Percentiles rank a stretch among this genome's conserved stretches.
Evolutionary conservation across 2,113 vertebrate genomes (phyloP).

Genomic region (Hippoglossus stenolepis): DNA sequence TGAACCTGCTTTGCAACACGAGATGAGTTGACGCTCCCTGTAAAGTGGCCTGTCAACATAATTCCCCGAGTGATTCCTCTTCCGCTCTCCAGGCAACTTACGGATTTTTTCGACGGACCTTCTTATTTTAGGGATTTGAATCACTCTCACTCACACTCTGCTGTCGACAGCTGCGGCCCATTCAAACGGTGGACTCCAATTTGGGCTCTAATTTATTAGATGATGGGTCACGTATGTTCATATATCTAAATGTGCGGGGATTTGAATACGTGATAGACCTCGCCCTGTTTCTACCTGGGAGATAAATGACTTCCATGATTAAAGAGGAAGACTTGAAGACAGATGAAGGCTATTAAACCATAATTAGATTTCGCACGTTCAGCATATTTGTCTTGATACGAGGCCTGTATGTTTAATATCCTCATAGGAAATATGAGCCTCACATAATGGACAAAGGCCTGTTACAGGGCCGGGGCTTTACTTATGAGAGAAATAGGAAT

Average conservation of each 20-base stretch:
- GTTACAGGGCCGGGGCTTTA: constrained; percentile 38
- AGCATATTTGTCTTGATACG: constrained; percentile 76
- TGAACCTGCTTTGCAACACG: constrained; percentile 60
- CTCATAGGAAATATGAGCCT: constrained; percentile 62
- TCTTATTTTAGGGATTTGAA: constrained; percentile 37
- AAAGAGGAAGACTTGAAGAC: constrained; percentile 77
- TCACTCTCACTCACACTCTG: constrained; percentile 32
- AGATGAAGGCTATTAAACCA: constrained; percentile 79
- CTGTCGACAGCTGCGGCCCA: constrained; percentile 36
- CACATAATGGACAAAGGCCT: constrained; percentile 54
- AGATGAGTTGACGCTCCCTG: constrained; percentile 62
- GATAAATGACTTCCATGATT: constrained; percentile 76
- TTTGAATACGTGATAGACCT: constrained; percentile 69
- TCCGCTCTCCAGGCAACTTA: constrained; percentile 36
- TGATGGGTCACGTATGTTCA: constrained; percentile 54
- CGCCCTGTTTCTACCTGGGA: constrained; percentile 54
- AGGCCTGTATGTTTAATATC: constrained; percentile 76
- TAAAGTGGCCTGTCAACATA: constrained; percentile 74
- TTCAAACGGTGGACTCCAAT: constrained; percentile 62
- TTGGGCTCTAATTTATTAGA: constrained; percentile 67
- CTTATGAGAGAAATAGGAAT: constrained; percentile 67
- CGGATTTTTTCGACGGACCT: constrained; percentile 1
- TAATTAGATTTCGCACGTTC: constrained; percentile 79
- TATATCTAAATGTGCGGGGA: constrained; percentile 53
- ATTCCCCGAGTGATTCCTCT: constrained; percentile 73